Percentiles rank a stretch among this genome's conserved stretches.
These are phyloP conservation scores for Aphidius colemani DNA, from an alignment of 2,888 invertebrate genomes.

Conservation along the genomic window DNA sequence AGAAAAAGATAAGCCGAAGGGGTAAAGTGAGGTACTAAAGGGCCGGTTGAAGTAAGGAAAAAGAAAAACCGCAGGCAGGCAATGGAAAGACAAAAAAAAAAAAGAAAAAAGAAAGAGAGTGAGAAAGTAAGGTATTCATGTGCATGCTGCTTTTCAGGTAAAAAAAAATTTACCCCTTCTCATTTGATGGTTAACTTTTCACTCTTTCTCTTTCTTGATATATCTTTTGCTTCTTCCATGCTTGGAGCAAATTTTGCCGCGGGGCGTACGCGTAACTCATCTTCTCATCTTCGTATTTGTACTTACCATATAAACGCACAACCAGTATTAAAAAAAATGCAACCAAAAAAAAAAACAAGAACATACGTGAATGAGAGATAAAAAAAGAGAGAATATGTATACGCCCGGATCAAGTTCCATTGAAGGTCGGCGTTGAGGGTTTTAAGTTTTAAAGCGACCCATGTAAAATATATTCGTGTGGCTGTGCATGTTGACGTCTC, in stretches of 20 bases:
- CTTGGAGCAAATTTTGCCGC: constrained; percentile 41
- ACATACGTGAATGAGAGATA: neutral
- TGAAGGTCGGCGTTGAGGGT: constrained; percentile 34
- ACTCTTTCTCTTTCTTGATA: no score
- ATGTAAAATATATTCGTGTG: constrained; percentile 4
- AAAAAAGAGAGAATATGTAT: constrained; percentile 24
- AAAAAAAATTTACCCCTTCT: constrained; percentile 3
- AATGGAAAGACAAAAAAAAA: constrained; percentile 11
- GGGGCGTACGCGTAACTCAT: constrained; percentile 25
- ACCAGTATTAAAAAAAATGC: no score
- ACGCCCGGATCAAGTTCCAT: constrained; percentile 40
- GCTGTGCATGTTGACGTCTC: constrained; percentile 14
- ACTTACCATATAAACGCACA: constrained; percentile 9
- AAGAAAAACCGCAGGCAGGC: constrained; percentile 37
- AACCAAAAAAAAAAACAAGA: no score
- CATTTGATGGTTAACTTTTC: no score
- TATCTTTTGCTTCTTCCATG: constrained; percentile 39
- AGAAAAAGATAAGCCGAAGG: neutral
- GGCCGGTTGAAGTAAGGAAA: constrained; percentile 15
- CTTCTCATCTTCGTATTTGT: constrained; percentile 16
- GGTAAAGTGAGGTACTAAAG: constrained; percentile 7
- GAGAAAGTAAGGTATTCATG: constrained; percentile 5
- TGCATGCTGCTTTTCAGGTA: constrained; percentile 15
- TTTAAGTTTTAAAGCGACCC: neutral
- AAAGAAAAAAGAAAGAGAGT: constrained; percentile 20